Conservation (phyloP, 2,888 invertebrate species). For the Cinara cedri region DNA sequence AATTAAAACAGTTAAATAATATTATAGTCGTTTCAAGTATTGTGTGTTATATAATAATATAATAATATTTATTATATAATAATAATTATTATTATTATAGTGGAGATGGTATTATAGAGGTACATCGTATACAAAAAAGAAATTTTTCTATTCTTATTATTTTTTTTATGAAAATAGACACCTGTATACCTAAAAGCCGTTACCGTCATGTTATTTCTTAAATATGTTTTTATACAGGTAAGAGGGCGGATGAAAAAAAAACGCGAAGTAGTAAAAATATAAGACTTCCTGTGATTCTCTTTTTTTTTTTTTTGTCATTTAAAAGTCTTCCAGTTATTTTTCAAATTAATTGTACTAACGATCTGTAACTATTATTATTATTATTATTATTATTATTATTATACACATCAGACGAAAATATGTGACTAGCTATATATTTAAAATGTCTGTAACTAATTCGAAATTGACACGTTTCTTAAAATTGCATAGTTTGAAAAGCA, state of each 20-base stretch:
- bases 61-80: slow-evolving; percentile 2
- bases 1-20: not conserved
- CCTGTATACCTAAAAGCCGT: not conserved
- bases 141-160: not conserved
- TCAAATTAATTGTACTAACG: not conserved
- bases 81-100: not conserved
- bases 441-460: not conserved
- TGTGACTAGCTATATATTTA: no score
- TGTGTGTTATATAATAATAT: no score
- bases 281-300: slow-evolving; percentile 12
- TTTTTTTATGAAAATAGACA: not conserved
- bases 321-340: not conserved
- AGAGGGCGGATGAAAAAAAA: not conserved
- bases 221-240: not conserved
- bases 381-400: not conserved
- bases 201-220: not conserved
- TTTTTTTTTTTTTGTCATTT: not conserved
- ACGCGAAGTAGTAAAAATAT: not conserved
- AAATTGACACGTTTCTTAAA: not conserved
- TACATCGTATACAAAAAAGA: not conserved
- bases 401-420: not conserved
- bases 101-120: no score
- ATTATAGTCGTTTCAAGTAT: not conserved
- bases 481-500: not conserved
- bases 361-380: slow-evolving; percentile 5